These are phyloP conservation scores for Coenonympha arcania DNA, from an alignment of 2,888 invertebrate species.

Conservation along the genomic window DNA sequence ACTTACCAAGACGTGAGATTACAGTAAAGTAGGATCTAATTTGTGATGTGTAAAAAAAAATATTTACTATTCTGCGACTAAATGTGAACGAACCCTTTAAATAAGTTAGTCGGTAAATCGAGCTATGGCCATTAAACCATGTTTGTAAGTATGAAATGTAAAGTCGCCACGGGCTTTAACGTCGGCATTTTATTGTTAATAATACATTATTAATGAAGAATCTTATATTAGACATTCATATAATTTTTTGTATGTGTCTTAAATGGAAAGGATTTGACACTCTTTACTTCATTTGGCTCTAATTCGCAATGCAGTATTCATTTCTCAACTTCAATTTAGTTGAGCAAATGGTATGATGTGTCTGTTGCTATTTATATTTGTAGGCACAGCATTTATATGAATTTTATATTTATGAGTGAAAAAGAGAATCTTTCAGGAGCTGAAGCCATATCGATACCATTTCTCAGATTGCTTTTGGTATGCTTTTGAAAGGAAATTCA, in stretches of 20 bases:
- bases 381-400: neutral
- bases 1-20: neutral
- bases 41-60: no score
- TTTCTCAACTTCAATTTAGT: neutral
- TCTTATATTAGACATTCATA: constrained; percentile 2
- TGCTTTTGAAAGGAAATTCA: no score
- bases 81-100: constrained; percentile 12
- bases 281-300: neutral
- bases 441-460: no score
- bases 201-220: constrained; percentile 22
- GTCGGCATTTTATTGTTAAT: constrained; percentile 14
- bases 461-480: no score
- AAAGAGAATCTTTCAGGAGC: no score
- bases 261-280: neutral
- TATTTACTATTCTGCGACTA: no score
- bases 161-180: constrained; percentile 11
- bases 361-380: neutral
- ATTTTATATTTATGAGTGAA: no score
- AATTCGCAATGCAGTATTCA: neutral
- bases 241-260: neutral
- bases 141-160: constrained; percentile 12
- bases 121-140: constrained; percentile 11
- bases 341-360: neutral
- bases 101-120: neutral
- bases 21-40: no score